Evolutionary conservation across 1,140 invertebrate genomes (phyloP).

Genomic region (Micrasema minimum): DNA sequence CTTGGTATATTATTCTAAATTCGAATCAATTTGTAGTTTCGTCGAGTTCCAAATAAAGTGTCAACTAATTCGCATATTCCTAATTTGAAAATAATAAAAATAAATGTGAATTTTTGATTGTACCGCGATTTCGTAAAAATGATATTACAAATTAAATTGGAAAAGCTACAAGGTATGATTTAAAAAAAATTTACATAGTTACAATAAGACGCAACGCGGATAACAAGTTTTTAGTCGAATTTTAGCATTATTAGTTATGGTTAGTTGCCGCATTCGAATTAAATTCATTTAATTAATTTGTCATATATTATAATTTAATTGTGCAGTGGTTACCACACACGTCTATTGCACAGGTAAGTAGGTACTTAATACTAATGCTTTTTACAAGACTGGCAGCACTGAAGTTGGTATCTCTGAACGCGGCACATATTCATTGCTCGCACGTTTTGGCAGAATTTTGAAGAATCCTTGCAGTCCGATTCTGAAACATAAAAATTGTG

Average conservation of each 20-base stretch:
- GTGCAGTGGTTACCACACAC: slow-evolving; percentile 7
- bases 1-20: too few species aligned
- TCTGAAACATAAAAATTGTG: slow-evolving; percentile 65
- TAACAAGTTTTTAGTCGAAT: too few species aligned
- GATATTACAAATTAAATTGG: too few species aligned
- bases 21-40: too few species aligned
- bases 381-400: slow-evolving; percentile 85
- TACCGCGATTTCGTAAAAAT: neutral
- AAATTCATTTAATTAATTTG: neutral
- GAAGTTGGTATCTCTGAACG: slow-evolving; percentile 80
- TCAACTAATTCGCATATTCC: too few species aligned
- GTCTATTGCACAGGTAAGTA: slow-evolving; percentile 2
- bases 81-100: neutral
- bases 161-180: too few species aligned
- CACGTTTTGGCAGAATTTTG: slow-evolving; percentile 82
- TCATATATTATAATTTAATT: neutral
- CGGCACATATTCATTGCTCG: slow-evolving; percentile 86
- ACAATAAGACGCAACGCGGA: too few species aligned
- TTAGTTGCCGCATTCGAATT: slow-evolving; percentile 5
- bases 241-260: too few species aligned
- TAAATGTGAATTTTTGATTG: neutral
- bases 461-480: slow-evolving; percentile 79
- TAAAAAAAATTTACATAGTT: too few species aligned
- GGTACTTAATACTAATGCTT: slow-evolving; percentile 45
- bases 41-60: too few species aligned